These are phyloP conservation scores for Noctua pronuba DNA, from an alignment of 2,888 invertebrate genomes.

Conservation along the genomic window DNA sequence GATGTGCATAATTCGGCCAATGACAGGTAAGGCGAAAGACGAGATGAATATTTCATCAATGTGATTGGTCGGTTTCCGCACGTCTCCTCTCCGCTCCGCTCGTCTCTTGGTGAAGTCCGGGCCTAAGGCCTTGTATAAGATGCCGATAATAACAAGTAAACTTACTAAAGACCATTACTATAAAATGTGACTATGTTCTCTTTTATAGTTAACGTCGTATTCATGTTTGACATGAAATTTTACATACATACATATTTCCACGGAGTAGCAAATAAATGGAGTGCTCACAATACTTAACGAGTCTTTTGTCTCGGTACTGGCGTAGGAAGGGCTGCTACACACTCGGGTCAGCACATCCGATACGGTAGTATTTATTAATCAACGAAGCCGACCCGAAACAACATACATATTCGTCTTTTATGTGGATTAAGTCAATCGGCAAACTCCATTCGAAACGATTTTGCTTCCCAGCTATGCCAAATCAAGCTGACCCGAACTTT, in stretches of 20 bases:
- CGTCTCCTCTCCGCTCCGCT: too few species aligned
- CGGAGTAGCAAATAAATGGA: constrained; percentile 42
- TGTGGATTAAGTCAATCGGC: neutral
- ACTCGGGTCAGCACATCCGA: neutral
- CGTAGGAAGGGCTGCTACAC: neutral
- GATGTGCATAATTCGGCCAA: too few species aligned
- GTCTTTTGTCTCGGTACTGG: neutral
- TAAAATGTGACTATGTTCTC: constrained; percentile 25
- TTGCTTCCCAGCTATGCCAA: neutral
- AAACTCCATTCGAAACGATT: neutral
- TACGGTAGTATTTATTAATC: neutral
- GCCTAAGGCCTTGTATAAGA: constrained; percentile 4
- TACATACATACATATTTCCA: constrained; percentile 9
- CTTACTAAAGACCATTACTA: neutral
- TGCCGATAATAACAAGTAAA: constrained; percentile 12
- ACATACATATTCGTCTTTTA: neutral
- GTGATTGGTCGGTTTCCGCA: too few species aligned
- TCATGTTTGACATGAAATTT: constrained; percentile 54
- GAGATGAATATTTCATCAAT: too few species aligned
- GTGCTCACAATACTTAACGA: constrained; percentile 7
- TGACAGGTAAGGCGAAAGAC: too few species aligned
- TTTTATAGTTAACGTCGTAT: constrained; percentile 32
- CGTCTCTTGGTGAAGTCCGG: neutral
- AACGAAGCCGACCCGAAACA: neutral
- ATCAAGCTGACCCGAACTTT: neutral